Conservation (phyloP, 2,113 vertebrate genomes). For the Erythrolamprus reginae region DNA sequence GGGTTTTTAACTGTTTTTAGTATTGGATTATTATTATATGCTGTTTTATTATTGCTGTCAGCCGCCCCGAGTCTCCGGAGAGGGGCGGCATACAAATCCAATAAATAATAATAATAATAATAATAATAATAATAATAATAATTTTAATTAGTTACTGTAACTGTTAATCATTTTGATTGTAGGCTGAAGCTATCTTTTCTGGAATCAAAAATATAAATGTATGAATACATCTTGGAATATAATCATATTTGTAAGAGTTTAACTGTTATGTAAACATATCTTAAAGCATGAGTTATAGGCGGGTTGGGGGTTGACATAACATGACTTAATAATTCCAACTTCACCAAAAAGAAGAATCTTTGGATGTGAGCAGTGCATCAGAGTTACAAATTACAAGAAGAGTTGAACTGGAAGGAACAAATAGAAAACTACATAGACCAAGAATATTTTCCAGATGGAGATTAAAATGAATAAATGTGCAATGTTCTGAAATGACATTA, state of each 20-base stretch:
- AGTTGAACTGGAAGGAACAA: neutral
- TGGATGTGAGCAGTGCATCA: neutral
- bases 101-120: too few relatives aligned
- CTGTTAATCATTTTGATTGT: neutral
- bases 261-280: neutral
- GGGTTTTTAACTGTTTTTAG: too few relatives aligned
- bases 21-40: too few relatives aligned
- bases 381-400: neutral
- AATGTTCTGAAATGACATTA: neutral
- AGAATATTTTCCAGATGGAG: neutral
- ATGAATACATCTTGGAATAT: neutral
- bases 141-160: neutral
- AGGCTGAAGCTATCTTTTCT: neutral
- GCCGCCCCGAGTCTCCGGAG: too few relatives aligned
- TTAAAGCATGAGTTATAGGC: neutral
- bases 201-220: neutral
- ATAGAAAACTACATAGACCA: neutral
- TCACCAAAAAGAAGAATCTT: slow-evolving; percentile 13
- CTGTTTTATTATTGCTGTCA: too few relatives aligned
- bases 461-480: neutral
- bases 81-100: too few relatives aligned
- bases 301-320: neutral
- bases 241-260: neutral
- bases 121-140: too few relatives aligned
- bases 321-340: neutral